These are phyloP conservation scores for Microtus pennsylvanicus DNA, from an alignment of 2,113 vertebrate genomes.

Conservation along the genomic window DNA sequence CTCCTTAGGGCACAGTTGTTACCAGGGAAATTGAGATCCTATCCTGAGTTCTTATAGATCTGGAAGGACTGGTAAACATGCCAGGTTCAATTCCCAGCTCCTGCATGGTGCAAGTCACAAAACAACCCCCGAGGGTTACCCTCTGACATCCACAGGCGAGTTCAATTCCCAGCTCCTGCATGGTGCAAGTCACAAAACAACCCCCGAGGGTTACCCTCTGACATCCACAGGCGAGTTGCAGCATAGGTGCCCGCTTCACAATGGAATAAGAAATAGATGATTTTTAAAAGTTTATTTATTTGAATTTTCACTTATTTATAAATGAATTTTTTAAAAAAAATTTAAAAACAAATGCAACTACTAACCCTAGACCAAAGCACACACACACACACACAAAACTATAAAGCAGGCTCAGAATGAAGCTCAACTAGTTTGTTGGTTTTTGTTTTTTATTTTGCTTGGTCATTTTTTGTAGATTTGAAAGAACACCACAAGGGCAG, in stretches of 20 bases:
- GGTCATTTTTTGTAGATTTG: too few species aligned
- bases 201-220: neutral
- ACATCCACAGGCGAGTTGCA: neutral
- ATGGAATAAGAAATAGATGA: too few species aligned
- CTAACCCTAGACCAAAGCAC: too few species aligned
- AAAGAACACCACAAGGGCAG: too few species aligned
- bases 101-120: neutral
- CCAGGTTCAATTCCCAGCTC: neutral
- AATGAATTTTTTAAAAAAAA: neutral
- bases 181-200: neutral
- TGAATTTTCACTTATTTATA: too few species aligned
- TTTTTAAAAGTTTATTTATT: too few species aligned
- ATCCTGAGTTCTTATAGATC: neutral
- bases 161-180: neutral
- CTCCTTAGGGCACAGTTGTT: neutral
- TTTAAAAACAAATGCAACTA: too few species aligned
- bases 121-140: neutral
- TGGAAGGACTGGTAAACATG: accelerated
- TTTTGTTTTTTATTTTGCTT: too few species aligned
- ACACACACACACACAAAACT: too few species aligned
- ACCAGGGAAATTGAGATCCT: neutral
- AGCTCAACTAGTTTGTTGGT: too few species aligned
- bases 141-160: neutral
- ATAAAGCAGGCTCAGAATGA: too few species aligned
- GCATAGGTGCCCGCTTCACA: too few species aligned